Base-by-base conservation (phyloP, 2,797 vertebrate genomes). In the Parauchenoglanis punctatus region DNA sequence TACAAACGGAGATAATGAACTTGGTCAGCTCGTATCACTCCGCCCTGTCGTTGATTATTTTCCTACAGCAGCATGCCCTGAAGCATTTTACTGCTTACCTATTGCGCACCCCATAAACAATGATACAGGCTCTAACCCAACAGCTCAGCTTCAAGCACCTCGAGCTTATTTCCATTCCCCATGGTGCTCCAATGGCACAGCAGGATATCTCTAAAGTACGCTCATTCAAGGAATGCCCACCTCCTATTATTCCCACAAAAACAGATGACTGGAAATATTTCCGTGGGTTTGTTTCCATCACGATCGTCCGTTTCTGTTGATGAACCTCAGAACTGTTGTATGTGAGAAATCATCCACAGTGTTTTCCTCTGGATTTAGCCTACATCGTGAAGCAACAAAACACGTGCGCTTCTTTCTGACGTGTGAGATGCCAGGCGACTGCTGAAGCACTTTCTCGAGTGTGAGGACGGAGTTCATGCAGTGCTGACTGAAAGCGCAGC, bases 401-500 rank as follows among this genome's bases (percentile, higher is more conserved):
- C 63, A 67, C 28, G 54, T 56, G 72, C 2, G 8, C 58, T 31
- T 58, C 31, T 31, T 65, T 58, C 49, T 11, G 35, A 35, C 35
- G 35, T 35, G 35, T 7, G 2, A 40, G 7, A 28, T 56, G 75
- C 46, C 46, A 52, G 8, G 46, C 4, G 7, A 85, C 23, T 81
- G 58, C 28, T 18, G 58, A 40, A 65, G n/a, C 35, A n/a, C 20
- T 25, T 80, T 49, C 52, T 58, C 15, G 11, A 81, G 28, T 31
- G 54, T 8, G 31, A 58, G 7, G 31, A 40, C 2, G 11, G 23
- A 65, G 52, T 82, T 28, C 49, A 54, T 63, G 65, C 15, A 13
- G 67, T n/a, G 82, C 81, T 61, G 40, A 52, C 84, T 58, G 49
- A 84, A 84, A 49, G 75, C 4, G 31, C 7, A 63, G 58, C 15